These are phyloP conservation scores for Bombus fervidus DNA, from an alignment of 1,140 invertebrate genomes.

Conservation along the genomic window DNA sequence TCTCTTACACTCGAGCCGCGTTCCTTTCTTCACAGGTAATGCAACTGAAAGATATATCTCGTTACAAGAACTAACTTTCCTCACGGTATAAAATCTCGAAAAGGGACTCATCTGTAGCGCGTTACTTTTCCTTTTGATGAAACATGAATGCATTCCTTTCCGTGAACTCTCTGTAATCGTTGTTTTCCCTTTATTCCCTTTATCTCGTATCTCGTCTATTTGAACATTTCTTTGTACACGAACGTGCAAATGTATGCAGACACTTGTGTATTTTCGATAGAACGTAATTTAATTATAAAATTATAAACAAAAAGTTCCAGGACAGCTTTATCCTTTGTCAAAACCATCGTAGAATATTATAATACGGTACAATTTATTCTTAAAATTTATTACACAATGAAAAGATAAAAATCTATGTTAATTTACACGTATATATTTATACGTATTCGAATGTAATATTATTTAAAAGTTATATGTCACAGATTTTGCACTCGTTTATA, in stretches of 20 bases:
- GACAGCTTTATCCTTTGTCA: neutral
- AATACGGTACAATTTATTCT: neutral
- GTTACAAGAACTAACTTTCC: conserved; percentile 6
- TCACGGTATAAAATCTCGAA: neutral
- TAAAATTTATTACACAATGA: neutral
- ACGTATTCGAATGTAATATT: neutral
- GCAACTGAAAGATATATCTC: neutral
- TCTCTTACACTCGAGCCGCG: conserved; percentile 87
- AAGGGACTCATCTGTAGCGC: neutral
- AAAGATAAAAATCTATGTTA: too few species aligned
- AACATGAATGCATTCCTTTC: neutral
- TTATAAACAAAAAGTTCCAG: neutral
- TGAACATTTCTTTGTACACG: neutral
- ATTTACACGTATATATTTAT: neutral
- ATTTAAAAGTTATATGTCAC: neutral
- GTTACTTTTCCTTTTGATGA: conserved; percentile 3
- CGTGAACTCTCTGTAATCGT: neutral
- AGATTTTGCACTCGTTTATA: neutral
- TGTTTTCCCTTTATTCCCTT: neutral
- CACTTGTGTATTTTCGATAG: neutral
- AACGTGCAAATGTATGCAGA: neutral
- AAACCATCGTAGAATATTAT: neutral
- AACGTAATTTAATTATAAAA: neutral
- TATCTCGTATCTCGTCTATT: neutral
- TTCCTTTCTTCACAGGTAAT: conserved; percentile 92